A percentile compares a stretch with the other conserved stretches of the same genome.
Conservation (phyloP, 1,140 invertebrate genomes). For the Pseudoatta argentina region DNA sequence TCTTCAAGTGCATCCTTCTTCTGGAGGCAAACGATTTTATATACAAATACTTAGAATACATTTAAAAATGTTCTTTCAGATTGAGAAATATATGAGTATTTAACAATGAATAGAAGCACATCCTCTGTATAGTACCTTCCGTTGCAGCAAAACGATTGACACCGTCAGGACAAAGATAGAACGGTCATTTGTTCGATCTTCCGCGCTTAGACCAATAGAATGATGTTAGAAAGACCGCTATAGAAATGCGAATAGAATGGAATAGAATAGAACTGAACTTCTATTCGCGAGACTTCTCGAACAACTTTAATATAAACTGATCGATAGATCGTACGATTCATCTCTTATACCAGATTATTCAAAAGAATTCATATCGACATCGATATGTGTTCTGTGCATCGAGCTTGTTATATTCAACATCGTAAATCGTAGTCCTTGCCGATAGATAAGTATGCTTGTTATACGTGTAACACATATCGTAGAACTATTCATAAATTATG, state of each 20-base stretch:
- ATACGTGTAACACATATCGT: neutral
- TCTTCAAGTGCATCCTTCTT: neutral
- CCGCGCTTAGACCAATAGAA: neutral
- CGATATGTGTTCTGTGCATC: neutral
- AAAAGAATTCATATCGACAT: neutral
- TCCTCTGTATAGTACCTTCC: neutral
- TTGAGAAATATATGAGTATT: neutral
- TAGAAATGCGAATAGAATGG: slow-evolving; percentile 15
- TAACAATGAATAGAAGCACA: neutral
- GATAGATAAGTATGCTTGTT: neutral
- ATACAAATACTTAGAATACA: neutral
- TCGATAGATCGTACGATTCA: neutral
- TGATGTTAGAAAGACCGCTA: neutral
- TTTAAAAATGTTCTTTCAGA: neutral
- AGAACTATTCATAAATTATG: slow-evolving; percentile 16
- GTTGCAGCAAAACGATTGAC: neutral
- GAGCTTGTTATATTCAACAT: neutral
- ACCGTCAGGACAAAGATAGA: neutral
- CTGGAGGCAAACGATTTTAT: neutral
- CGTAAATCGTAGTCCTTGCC: slow-evolving; percentile 15
- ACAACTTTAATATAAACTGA: neutral
- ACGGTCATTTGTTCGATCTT: neutral
- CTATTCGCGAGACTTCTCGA: neutral
- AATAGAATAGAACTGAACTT: neutral
- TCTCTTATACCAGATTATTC: neutral